Evolutionary conservation across 2,888 invertebrate species (phyloP), one percentile per base, ranked within the genome.

Genomic region (Thymelicus acteon): DNA sequence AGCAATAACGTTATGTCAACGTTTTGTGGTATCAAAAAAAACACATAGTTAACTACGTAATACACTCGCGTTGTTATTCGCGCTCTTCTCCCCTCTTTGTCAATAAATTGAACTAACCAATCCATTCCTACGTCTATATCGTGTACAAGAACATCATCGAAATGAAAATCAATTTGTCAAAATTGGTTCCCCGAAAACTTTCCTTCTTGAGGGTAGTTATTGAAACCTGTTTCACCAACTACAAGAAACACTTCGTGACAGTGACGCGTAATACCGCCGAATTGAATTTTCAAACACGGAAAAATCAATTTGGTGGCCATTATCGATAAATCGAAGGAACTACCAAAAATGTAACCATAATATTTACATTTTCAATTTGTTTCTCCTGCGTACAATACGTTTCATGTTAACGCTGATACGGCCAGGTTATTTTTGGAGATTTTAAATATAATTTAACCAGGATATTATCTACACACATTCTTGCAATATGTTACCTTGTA

Each of bases 191-290:
- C 7, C 48, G 19, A 63, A 31, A 37, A 48, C 47, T 37, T 15
- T 47, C 24, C 61, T 24, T 47, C 31, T 47, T 47, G 47, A 31
- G 61, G 47, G 61, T n/a, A 39, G 65, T 65, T 65, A 57, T 44
- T 57, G 19, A 65, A 65, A 65, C 57, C 65, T 57, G 65, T 65
- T 65, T 19, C 40, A 40, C 39, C 54, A 64, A 54, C 54, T 58
- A 58, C 58, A 58, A 58, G 37, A 37, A 64, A 47, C 64, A 58
- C 47, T 66, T 47, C 66, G 66, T 66, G 66, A 66, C 66, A 58
- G 48, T 57, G 47, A 66, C 52, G 64, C 58, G 58, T 66, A 66
- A 66, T 66, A n/a, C 44, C 7, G 12, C 39, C 58, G 47, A 66
- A 66, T 66, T 66, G 47, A 66, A 58, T 58, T 66, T 58, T 57